These are phyloP conservation scores for Caiman crocodilus DNA, from an alignment of 2,797 vertebrate species.

Conservation along the genomic window DNA sequence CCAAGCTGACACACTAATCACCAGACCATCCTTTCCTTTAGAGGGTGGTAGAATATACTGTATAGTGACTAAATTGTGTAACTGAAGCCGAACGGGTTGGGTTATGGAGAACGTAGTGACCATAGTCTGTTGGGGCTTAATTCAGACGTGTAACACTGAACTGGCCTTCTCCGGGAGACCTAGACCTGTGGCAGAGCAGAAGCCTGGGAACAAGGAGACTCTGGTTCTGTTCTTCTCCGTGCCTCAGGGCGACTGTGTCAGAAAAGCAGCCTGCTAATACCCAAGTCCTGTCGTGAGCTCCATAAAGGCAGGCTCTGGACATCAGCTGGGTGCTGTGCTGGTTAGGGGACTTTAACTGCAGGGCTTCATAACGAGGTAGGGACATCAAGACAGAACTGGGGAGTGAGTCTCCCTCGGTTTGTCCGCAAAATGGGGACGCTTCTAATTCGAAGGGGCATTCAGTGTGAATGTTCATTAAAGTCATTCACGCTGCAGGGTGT, in stretches of 20 bases:
- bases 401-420: not conserved
- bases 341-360: too few species aligned
- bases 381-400: not conserved
- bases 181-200: not conserved
- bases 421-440: not conserved
- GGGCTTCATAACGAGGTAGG: not conserved
- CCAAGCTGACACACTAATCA: not conserved
- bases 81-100: not conserved
- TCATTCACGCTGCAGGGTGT: not conserved
- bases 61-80: fast-evolving
- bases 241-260: not conserved
- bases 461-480: not conserved
- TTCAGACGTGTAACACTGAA: not conserved
- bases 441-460: not conserved
- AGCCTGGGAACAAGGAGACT: not conserved
- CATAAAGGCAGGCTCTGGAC: not conserved
- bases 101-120: not conserved
- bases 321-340: not conserved
- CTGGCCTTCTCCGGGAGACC: not conserved
- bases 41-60: not conserved
- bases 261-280: not conserved
- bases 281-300: not conserved
- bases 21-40: not conserved
- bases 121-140: not conserved
- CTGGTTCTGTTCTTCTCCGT: not conserved